Percentiles rank a stretch among this genome's conserved stretches.
phyloP scores from a whole-genome alignment of 2,113 vertebrate genomes.

The Azemiops feae region DNA sequence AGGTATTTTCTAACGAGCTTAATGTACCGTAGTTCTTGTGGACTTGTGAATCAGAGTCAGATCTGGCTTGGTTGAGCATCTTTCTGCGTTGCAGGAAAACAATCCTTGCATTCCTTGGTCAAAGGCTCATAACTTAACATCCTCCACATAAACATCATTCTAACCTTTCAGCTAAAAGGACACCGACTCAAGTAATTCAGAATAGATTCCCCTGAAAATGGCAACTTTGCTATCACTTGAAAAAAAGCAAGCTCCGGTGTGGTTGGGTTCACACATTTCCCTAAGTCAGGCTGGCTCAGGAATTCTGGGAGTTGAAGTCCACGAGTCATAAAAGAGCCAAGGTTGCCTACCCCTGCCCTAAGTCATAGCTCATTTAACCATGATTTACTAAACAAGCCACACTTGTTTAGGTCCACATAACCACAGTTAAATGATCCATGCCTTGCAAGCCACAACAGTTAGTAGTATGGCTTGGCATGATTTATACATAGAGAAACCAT shows the following conservation, averaged over 20 bases:
- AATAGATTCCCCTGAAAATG: background rate
- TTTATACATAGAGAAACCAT: background rate
- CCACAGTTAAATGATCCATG: background rate
- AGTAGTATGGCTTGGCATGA: background rate
- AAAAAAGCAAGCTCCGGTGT: background rate
- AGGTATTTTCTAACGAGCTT: slow-evolving; percentile 72
- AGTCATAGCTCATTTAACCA: background rate
- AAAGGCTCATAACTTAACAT: background rate
- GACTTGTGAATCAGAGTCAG: too few relatives aligned
- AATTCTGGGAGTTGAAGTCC: too few relatives aligned
- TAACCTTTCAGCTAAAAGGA: background rate
- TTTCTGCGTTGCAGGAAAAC: background rate
- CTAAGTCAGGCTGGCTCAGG: too few relatives aligned
- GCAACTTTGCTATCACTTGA: background rate
- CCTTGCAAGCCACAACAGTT: background rate
- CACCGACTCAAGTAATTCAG: too few relatives aligned
- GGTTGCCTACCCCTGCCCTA: too few relatives aligned
- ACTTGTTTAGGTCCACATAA: background rate
- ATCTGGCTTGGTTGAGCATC: background rate
- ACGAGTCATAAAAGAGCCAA: too few relatives aligned
- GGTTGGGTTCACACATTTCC: background rate
- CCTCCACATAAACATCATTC: background rate
- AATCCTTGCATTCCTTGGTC: background rate
- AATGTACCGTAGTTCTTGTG: background rate
- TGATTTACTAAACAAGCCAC: background rate